A percentile compares a stretch with the other conserved stretches of the same genome.
Conservation (phyloP, 2,888 invertebrate genomes). For the Agapostemon virescens region DNA sequence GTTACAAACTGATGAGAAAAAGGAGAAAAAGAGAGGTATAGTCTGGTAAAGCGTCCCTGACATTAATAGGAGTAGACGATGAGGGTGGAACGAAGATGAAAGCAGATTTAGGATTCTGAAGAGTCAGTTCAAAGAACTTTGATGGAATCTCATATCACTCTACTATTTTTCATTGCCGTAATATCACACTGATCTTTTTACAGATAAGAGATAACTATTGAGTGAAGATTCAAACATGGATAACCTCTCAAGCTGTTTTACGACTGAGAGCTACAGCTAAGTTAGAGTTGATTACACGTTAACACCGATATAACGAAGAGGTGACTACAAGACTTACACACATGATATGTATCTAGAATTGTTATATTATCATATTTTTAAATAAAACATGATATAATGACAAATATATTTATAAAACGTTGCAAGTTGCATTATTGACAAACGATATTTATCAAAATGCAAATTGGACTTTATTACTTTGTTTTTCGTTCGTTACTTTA, state of each 20-base stretch:
- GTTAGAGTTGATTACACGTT: background rate
- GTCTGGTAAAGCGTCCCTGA: conserved; percentile 5
- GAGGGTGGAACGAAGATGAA: conserved; percentile 3
- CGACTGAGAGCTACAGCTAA: background rate
- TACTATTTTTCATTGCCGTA: conserved; percentile 4
- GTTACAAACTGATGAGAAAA: conserved; percentile 11
- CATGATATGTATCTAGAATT: background rate
- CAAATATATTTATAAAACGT: too few species aligned
- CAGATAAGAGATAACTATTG: background rate
- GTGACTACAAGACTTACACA: background rate
- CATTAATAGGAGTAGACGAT: conserved; percentile 6
- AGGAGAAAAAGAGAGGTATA: background rate
- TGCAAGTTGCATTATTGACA: too few species aligned
- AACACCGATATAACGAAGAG: background rate
- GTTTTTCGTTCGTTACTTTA: too few species aligned
- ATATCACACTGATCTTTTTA: background rate
- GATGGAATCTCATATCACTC: background rate
- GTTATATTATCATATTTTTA: background rate
- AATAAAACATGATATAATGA: background rate
- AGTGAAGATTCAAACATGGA: background rate
- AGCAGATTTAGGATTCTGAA: conserved; percentile 3
- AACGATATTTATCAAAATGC: too few species aligned
- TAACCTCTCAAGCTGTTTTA: background rate
- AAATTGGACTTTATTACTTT: too few species aligned
- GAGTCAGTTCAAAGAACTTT: conserved; percentile 6